Percentiles rank a stretch among this genome's conserved stretches.
Evolutionary conservation across 1,140 invertebrate species (phyloP).

Genomic region (Tetramorium simillimum): DNA sequence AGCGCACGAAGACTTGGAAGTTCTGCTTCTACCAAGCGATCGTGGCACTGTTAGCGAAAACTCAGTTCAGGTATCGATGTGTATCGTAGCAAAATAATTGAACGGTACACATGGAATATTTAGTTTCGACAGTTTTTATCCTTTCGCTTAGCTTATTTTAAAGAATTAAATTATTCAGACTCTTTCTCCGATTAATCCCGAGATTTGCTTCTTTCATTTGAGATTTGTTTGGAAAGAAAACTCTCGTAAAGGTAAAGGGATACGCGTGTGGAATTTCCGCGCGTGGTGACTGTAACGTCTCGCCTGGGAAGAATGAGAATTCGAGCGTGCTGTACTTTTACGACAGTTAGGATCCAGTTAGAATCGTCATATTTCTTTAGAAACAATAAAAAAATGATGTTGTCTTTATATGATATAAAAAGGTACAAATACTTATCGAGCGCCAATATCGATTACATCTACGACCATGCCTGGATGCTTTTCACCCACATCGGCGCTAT

Average conservation of each 20-base stretch:
- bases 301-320: neutral
- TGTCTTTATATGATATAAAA: neutral
- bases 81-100: neutral
- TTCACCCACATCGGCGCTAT: constrained; percentile 78
- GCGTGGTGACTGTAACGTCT: neutral
- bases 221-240: constrained; percentile 15
- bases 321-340: neutral
- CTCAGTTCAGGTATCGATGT: constrained; percentile 77
- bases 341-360: neutral
- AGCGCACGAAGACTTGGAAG: constrained; percentile 78
- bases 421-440: constrained; percentile 80
- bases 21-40: constrained; percentile 81
- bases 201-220: neutral
- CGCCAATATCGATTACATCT: constrained; percentile 81
- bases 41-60: constrained; percentile 79
- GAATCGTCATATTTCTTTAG: neutral
- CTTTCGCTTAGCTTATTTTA: neutral
- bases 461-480: constrained; percentile 79
- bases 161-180: neutral
- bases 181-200: neutral
- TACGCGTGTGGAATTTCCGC: neutral
- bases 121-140: neutral
- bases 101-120: neutral
- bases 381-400: neutral
- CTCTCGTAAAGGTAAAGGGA: neutral